Conservation (phyloP, 2,888 invertebrate species). For the Adineta ricciae region DNA sequence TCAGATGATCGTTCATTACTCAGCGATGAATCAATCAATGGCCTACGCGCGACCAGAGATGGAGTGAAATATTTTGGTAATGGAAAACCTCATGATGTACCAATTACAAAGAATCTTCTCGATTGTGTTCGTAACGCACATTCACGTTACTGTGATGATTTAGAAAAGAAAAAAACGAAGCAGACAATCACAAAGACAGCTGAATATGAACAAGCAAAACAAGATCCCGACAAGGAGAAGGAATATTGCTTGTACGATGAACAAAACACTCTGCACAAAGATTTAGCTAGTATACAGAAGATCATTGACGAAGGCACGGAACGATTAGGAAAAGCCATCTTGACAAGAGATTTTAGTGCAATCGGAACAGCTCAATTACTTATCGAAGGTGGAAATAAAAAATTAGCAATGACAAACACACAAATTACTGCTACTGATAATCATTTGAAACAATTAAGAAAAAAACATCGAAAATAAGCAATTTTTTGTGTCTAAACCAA, state of each 20-base stretch:
- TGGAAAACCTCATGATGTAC: slow-evolving; percentile 1
- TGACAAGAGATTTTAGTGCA: neutral
- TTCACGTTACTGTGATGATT: neutral
- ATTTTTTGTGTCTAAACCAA: too few species aligned
- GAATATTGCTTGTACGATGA: neutral
- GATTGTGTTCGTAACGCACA: neutral
- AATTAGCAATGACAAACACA: neutral
- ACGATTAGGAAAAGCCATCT: neutral
- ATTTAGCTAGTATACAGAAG: neutral
- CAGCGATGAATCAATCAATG: neutral
- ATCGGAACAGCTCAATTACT: neutral
- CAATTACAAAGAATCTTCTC: neutral
- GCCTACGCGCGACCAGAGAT: neutral
- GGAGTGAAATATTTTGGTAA: neutral
- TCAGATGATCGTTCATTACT: neutral
- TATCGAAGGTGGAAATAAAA: neutral
- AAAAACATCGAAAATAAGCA: slow-evolving; percentile 1
- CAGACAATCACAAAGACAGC: neutral
- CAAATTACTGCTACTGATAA: neutral
- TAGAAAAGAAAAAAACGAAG: neutral
- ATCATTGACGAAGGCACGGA: neutral
- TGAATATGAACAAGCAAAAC: neutral
- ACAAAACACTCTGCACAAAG: neutral
- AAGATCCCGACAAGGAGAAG: too few species aligned
- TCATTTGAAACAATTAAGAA: neutral